phyloP scores from a whole-genome alignment of 1,140 invertebrate species.

The Drosophila persimilis region DNA sequence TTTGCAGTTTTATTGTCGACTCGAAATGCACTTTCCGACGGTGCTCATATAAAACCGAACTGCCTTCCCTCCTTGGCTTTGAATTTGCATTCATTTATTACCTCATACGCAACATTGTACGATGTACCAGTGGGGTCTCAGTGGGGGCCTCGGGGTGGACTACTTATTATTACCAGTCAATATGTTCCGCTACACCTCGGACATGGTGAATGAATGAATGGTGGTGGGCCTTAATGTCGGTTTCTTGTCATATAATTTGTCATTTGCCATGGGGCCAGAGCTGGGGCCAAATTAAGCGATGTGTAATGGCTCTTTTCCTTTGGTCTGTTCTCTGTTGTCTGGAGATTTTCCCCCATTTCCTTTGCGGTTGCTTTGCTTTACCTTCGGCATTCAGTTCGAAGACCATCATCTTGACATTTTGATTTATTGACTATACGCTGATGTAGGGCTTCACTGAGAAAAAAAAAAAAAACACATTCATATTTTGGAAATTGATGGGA shows the following conservation, averaged over 20 bases:
- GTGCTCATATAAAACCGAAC: constrained; percentile 17
- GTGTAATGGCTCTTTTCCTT: constrained; percentile 19
- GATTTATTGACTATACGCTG: constrained; percentile 55
- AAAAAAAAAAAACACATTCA: too few relatives aligned
- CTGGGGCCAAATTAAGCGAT: constrained; percentile 45
- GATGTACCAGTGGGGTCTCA: constrained; percentile 15
- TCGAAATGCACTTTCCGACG: constrained; percentile 23
- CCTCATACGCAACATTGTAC: constrained; percentile 48
- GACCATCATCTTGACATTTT: constrained; percentile 71
- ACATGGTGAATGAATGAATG: not conserved
- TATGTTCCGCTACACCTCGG: constrained; percentile 30
- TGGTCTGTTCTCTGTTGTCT: not conserved
- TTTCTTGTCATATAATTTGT: constrained; percentile 58
- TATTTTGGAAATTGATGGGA: too few relatives aligned
- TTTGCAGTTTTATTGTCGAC: constrained; percentile 18
- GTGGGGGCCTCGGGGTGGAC: not conserved
- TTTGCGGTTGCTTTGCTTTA: not conserved
- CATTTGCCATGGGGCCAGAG: constrained; percentile 31
- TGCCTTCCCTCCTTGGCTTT: not conserved
- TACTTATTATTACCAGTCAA: constrained; percentile 1
- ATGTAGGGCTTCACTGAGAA: constrained; percentile 23
- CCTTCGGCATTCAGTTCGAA: constrained; percentile 49
- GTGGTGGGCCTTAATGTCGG: constrained; percentile 28
- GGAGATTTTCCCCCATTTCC: not conserved
- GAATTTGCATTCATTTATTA: constrained; percentile 25